Percentiles rank a stretch among this genome's conserved stretches.
Evolutionary conservation across 2,113 vertebrate genomes (phyloP).

Genomic region (Chaenogobius annularis): DNA sequence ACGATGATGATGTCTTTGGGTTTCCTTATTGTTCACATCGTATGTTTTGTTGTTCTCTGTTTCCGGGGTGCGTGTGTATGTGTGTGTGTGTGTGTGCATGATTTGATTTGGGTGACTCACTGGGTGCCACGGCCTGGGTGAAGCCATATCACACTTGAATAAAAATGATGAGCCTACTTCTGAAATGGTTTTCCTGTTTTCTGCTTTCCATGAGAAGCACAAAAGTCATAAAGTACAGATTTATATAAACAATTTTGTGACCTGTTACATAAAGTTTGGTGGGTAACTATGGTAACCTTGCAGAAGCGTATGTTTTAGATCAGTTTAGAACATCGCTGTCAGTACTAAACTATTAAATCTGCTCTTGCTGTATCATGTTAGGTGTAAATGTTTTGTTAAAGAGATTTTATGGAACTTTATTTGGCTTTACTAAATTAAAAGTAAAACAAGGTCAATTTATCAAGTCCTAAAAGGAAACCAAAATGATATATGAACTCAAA

Average conservation of each 20-base stretch:
- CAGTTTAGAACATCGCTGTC: too few relatives aligned
- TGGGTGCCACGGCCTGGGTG: constrained; percentile 57
- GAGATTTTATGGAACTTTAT: too few relatives aligned
- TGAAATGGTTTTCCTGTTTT: constrained; percentile 49
- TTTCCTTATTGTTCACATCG: constrained; percentile 44
- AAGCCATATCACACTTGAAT: constrained; percentile 76
- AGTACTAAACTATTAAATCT: too few relatives aligned
- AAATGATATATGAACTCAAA: too few relatives aligned
- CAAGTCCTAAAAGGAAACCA: too few relatives aligned
- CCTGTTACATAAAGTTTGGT: background rate
- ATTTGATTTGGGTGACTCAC: constrained; percentile 71
- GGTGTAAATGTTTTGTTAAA: too few relatives aligned
- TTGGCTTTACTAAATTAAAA: too few relatives aligned
- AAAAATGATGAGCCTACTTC: constrained; percentile 74
- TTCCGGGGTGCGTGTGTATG: constrained; percentile 38
- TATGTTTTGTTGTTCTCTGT: constrained; percentile 35
- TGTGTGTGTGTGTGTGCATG: constrained; percentile 75
- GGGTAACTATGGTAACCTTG: background rate
- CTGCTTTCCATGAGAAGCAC: background rate
- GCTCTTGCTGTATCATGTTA: too few relatives aligned
- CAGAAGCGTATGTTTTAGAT: background rate
- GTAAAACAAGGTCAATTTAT: too few relatives aligned
- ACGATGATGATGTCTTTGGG: constrained; percentile 49
- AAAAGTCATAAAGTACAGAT: background rate
- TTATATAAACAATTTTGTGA: background rate